Evolutionary conservation across 1,140 invertebrate genomes (phyloP).

Genomic region (Drosophila lacertosa): DNA sequence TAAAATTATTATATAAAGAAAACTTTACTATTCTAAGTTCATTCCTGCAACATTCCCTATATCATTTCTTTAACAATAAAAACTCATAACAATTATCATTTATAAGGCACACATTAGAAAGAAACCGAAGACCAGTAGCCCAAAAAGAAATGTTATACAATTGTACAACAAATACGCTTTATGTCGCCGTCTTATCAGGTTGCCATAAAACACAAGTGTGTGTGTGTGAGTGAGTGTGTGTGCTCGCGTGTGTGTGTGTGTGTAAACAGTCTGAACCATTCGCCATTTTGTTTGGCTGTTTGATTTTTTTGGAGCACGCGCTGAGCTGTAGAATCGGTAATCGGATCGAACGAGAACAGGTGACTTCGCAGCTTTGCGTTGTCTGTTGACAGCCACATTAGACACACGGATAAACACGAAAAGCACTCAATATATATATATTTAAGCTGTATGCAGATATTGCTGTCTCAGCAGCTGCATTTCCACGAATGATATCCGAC

Average conservation of each 20-base stretch:
- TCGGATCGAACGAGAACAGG: constrained; percentile 56
- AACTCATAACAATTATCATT: constrained; percentile 1
- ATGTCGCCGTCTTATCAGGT: constrained; percentile 55
- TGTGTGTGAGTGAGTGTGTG: too few relatives aligned
- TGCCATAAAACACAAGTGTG: constrained; percentile 17
- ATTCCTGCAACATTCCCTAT: too few relatives aligned
- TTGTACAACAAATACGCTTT: constrained; percentile 40
- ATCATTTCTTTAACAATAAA: background rate
- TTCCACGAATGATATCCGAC: constrained; percentile 34
- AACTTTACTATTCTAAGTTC: too few relatives aligned
- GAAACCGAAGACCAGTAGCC: constrained; percentile 50
- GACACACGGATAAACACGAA: constrained; percentile 29
- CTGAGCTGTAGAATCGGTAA: constrained; percentile 47
- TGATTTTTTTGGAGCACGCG: constrained; percentile 58
- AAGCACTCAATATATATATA: constrained; percentile 11
- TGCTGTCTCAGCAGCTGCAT: constrained; percentile 18
- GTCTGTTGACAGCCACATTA: constrained; percentile 42
- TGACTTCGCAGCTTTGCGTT: constrained; percentile 55
- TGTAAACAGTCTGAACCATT: constrained; percentile 2
- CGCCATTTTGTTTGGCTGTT: constrained; percentile 14
- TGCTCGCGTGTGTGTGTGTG: too few relatives aligned
- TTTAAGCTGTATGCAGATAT: constrained; percentile 5
- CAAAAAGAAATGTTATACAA: constrained; percentile 48
- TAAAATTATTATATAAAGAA: too few relatives aligned
- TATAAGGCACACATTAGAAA: constrained; percentile 1